A percentile compares a stretch with the other conserved stretches of the same genome.
These are phyloP conservation scores for Coregonus clupeaformis DNA, from an alignment of 2,113 vertebrate genomes.

Conservation along the genomic window DNA sequence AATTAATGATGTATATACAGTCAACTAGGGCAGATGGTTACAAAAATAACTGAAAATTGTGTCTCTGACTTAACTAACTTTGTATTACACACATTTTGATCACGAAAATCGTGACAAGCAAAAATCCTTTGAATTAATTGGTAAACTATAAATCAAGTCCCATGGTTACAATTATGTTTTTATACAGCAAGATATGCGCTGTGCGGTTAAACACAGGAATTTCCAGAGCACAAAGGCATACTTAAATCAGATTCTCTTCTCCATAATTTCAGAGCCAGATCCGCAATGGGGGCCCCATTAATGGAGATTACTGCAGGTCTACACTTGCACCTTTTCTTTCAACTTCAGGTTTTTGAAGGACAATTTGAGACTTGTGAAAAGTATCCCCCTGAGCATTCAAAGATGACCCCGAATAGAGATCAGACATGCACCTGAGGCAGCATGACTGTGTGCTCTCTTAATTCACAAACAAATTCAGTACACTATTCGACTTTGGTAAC, in stretches of 20 bases:
- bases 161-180: conserved; percentile 57
- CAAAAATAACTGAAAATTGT: too few species aligned
- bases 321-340: conserved; percentile 37
- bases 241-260: conserved; percentile 54
- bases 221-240: conserved; percentile 52
- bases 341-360: conserved; percentile 22
- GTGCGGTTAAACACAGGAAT: conserved; percentile 46
- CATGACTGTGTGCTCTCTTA: too few species aligned
- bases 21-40: too few species aligned
- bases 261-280: conserved; percentile 55
- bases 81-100: too few species aligned
- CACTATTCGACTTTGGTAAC: too few species aligned
- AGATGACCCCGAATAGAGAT: too few species aligned
- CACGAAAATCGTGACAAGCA: conserved; percentile 35
- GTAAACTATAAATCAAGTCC: conserved; percentile 52
- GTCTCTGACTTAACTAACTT: too few species aligned
- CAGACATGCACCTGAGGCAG: too few species aligned
- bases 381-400: not conserved
- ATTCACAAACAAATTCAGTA: not conserved
- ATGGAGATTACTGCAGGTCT: conserved; percentile 44
- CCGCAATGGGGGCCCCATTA: not conserved
- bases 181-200: conserved; percentile 21
- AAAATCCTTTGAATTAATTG: conserved; percentile 16
- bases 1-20: too few species aligned
- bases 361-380: conserved; percentile 11